Evolutionary conservation across 2,113 vertebrate genomes (phyloP).

Genomic region (Tachysurus fulvidraco): DNA sequence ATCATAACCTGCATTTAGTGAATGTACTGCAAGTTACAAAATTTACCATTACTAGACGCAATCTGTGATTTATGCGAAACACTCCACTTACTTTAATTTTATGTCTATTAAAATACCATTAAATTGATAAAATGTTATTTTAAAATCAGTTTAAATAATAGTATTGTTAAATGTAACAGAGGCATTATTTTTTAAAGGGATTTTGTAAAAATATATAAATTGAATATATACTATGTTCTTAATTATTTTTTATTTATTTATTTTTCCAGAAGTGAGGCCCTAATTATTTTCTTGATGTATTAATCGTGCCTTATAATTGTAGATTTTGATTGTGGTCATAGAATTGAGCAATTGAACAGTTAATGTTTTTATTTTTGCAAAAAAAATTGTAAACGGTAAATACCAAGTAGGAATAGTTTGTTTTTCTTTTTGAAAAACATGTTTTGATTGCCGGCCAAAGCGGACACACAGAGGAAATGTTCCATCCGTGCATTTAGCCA

Average conservation of each 20-base stretch:
- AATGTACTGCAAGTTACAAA: background rate
- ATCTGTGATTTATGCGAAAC: background rate
- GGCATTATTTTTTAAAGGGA: background rate
- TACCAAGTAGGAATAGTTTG: background rate
- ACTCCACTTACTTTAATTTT: background rate
- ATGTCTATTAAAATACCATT: background rate
- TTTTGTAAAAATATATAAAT: background rate
- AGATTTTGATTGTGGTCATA: background rate
- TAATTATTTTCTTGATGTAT: background rate
- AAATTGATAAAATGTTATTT: background rate
- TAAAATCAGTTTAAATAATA: background rate
- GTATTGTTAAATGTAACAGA: too few relatives aligned
- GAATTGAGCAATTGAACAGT: background rate
- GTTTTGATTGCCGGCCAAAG: slow-evolving; percentile 76
- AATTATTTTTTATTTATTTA: background rate
- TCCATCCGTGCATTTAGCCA: slow-evolving; percentile 44
- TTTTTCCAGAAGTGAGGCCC: background rate
- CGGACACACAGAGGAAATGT: slow-evolving; percentile 70
- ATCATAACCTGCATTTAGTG: background rate
- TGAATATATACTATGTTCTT: too few relatives aligned
- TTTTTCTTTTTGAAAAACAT: slow-evolving; percentile 66
- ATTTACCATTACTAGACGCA: background rate
- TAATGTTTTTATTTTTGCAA: slow-evolving; percentile 13
- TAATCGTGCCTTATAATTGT: background rate
- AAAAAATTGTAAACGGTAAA: slow-evolving; percentile 38